Conservation (phyloP, 2,888 invertebrate species). For the Entomobrya multifasciata region DNA sequence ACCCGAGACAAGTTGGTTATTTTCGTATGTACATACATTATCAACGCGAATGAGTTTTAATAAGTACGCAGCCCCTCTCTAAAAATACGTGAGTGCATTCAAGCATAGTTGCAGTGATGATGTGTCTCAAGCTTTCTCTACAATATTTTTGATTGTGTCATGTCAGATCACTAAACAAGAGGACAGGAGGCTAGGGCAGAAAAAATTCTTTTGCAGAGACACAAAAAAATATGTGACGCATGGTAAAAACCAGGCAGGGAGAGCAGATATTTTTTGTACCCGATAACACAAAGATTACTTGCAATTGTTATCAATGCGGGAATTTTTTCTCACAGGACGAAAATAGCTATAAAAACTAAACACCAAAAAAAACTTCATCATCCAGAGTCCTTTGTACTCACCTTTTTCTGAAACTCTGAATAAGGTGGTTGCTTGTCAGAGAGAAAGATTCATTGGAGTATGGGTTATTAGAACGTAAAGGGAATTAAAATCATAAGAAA, state of each 20-base stretch:
- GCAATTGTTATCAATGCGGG: conserved; percentile 32
- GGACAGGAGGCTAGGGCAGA: conserved; percentile 39
- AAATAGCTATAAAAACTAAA: conserved; percentile 50
- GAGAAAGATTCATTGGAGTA: conserved; percentile 12
- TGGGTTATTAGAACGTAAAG: background rate
- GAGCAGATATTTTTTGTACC: conserved; percentile 1
- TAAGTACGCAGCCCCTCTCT: conserved; percentile 33
- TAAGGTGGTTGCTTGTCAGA: conserved; percentile 7
- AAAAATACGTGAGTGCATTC: conserved; percentile 61
- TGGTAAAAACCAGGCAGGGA: conserved; percentile 36
- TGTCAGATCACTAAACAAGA: conserved; percentile 5
- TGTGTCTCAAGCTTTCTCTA: conserved; percentile 54
- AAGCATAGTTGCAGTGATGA: conserved; percentile 22
- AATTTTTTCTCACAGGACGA: conserved; percentile 56
- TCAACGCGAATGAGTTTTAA: background rate
- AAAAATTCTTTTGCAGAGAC: conserved; percentile 32
- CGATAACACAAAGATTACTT: conserved; percentile 32
- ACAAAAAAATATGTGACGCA: conserved; percentile 44
- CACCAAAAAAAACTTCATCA: background rate
- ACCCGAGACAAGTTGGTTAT: conserved; percentile 71
- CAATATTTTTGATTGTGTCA: conserved; percentile 22
- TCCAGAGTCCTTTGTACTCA: background rate
- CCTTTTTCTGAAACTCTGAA: conserved; percentile 22
- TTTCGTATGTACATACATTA: conserved; percentile 66
- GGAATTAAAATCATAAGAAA: conserved; percentile 7